Conservation (phyloP, 2,888 invertebrate species). For the Azorinus chamasolen region DNA sequence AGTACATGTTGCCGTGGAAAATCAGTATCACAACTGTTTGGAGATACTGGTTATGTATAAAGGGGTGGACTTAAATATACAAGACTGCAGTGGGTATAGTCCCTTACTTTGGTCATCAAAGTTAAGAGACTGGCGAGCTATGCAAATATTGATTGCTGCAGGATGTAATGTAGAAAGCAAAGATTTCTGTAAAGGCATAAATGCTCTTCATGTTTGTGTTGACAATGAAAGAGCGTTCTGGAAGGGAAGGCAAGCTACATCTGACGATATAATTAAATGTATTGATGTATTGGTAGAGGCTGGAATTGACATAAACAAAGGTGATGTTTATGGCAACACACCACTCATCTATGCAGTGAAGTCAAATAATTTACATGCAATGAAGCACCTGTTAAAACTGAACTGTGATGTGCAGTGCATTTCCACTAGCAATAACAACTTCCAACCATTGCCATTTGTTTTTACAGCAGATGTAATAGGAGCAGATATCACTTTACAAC, state of each 20-base stretch:
- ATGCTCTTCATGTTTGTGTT: constrained; percentile 46
- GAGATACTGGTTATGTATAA: constrained; percentile 45
- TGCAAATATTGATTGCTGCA: constrained; percentile 50
- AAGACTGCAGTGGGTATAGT: constrained; percentile 60
- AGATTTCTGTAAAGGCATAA: constrained; percentile 40
- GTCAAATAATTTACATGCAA: constrained; percentile 46
- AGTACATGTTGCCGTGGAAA: constrained; percentile 60
- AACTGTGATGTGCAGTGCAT: constrained; percentile 49
- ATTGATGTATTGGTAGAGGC: constrained; percentile 44
- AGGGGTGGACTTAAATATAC: constrained; percentile 54
- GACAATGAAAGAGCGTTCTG: constrained; percentile 46
- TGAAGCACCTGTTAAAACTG: constrained; percentile 50
- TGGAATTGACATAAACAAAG: constrained; percentile 52
- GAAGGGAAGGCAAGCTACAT: constrained; percentile 48
- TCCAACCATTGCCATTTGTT: constrained; percentile 19
- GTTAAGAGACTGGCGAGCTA: constrained; percentile 46
- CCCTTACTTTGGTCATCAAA: constrained; percentile 56
- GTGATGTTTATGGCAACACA: constrained; percentile 51
- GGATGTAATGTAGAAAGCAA: constrained; percentile 57
- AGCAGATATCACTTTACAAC: constrained; percentile 23
- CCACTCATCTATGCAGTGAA: constrained; percentile 60
- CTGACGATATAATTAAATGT: constrained; percentile 40
- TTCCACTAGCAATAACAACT: background rate
- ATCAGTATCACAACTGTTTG: constrained; percentile 48
- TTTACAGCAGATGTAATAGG: constrained; percentile 34